Evolutionary conservation across 2,113 vertebrate genomes (phyloP), one percentile per base, ranked within the genome.

Genomic region (Bolborhynchus lineola): DNA sequence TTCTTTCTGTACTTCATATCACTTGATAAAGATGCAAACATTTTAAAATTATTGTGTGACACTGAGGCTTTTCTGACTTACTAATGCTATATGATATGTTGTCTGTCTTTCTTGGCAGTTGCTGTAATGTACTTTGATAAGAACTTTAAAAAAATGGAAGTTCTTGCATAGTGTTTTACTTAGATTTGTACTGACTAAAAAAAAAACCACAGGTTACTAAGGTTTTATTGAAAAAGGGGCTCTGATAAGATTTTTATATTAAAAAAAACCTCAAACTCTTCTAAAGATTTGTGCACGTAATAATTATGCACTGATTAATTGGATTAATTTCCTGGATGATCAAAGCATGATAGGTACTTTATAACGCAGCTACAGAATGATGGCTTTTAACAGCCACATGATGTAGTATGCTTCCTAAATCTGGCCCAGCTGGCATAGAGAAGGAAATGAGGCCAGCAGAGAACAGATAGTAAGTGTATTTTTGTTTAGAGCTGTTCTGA

Each of bases 251-350:
- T 44, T 87, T 84, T 42, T 75, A 28, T 64, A 77, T 35, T n/a
- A 4, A 35, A 76, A 72, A 86, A 74, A 25, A 21, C 2, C 2
- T 9, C 49, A 25, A 59, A 33, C 12, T 60, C 52, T 68, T 89
- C 77, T 82, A 59, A 84, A 91, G 17, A 89, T 96, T 78, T 96
- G 16, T 78, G 31, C n/a, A 71, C 14, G 47, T 91, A 92, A 79
- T 72, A 94, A 88, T 90, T 90, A 90, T 70, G 17, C 53, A 63
- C 68, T 86, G 63, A 93, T 90, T 94, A 88, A 88, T 88, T 82
- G 24, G 33, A 69, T 88, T 94, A 74, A 90, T 93, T 96, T 94
- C 71, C 90, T 96, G 79, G 13, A 52, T 80, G 63, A 96, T 93
- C 70, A 94, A 97, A 94, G 26, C 24, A 41, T 72, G 67, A 82